Evolutionary conservation across 2,888 invertebrate genomes (phyloP).

Genomic region (Cryptocheilus praepositus): DNA sequence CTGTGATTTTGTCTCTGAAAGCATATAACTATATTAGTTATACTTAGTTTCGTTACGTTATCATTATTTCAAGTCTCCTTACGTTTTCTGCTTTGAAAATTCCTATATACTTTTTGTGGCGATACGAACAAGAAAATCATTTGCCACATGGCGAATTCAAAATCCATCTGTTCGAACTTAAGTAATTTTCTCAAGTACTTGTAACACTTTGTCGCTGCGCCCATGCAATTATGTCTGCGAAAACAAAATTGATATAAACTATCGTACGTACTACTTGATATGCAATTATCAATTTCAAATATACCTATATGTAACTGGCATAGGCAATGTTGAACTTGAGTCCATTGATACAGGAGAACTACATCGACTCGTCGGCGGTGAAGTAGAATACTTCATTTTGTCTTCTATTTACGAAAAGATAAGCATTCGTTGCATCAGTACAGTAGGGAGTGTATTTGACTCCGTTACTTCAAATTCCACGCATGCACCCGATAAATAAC

Average conservation of each 20-base stretch:
- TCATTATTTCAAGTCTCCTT: slow-evolving; percentile 73
- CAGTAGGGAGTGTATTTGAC: not conserved
- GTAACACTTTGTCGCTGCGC: slow-evolving; percentile 91
- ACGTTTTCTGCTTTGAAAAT: slow-evolving; percentile 98
- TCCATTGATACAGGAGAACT: slow-evolving; percentile 68
- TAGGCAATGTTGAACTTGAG: slow-evolving; percentile 80
- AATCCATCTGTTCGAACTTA: slow-evolving; percentile 98
- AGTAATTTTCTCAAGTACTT: slow-evolving; percentile 90
- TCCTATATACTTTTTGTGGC: slow-evolving; percentile 97
- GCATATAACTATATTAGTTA: slow-evolving; percentile 12
- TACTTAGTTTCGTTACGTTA: slow-evolving; percentile 5
- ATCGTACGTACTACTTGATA: not conserved
- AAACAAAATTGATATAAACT: too few species aligned
- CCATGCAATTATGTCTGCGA: slow-evolving; percentile 83
- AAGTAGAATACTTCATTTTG: slow-evolving; percentile 80
- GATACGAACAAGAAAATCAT: slow-evolving; percentile 96
- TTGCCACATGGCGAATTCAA: slow-evolving; percentile 99
- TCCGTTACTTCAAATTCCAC: not conserved
- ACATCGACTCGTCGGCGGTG: slow-evolving; percentile 77
- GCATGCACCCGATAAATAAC: too few species aligned
- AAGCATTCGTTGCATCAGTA: not conserved
- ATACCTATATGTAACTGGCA: slow-evolving; percentile 77
- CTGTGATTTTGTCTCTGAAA: slow-evolving; percentile 95
- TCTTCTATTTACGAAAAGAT: slow-evolving; percentile 12
- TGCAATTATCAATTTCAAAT: not conserved